Evolutionary conservation across 2,113 vertebrate genomes (phyloP).

Genomic region (Carlito syrichta): DNA sequence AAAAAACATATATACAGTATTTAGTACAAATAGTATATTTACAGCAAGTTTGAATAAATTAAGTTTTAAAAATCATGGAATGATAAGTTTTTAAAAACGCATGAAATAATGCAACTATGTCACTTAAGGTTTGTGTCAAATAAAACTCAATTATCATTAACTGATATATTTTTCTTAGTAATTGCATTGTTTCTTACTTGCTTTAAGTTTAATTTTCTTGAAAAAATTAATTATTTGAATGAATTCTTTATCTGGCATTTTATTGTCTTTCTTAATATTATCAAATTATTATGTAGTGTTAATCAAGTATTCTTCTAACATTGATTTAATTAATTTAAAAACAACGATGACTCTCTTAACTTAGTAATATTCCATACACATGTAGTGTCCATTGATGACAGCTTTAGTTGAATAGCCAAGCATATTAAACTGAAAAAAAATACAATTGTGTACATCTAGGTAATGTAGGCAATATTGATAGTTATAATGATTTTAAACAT

Average conservation of each 20-base stretch:
- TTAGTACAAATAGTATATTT: not conserved
- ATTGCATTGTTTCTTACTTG: not conserved
- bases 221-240: constrained; percentile 16
- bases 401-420: not conserved
- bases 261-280: not conserved
- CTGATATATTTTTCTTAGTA: not conserved
- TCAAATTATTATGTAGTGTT: not conserved
- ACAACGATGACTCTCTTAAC: not conserved
- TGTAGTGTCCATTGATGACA: not conserved
- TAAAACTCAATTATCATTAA: not conserved
- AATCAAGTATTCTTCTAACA: not conserved
- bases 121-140: not conserved
- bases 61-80: not conserved
- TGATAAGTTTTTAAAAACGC: not conserved
- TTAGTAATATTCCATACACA: not conserved
- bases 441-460: not conserved
- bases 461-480: not conserved
- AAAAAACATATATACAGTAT: not conserved
- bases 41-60: not conserved
- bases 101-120: not conserved
- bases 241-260: not conserved
- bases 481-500: not conserved
- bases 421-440: not conserved
- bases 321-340: not conserved
- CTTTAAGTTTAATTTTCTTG: not conserved